Evolutionary conservation across 2,888 invertebrate species (phyloP).

Genomic region (Drosophila anomalata): DNA sequence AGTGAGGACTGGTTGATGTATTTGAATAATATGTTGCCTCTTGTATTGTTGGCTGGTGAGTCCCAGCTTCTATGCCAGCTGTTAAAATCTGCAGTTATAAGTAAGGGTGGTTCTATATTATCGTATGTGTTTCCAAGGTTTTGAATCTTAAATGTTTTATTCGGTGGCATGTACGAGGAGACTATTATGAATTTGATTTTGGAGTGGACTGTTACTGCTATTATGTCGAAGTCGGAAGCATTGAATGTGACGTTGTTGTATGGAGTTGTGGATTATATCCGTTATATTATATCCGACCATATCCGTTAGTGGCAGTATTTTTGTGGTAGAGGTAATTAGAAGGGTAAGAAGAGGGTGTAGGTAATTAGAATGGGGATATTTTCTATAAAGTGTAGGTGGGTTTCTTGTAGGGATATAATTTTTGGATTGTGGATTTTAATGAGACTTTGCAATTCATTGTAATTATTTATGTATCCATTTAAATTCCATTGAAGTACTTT

Average conservation of each 20-base stretch:
- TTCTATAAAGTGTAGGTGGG: slow-evolving; percentile 15
- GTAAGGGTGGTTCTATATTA: slow-evolving; percentile 7
- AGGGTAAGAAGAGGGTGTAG: slow-evolving; percentile 11
- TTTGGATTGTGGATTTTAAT: slow-evolving; percentile 24
- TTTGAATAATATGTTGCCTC: not conserved
- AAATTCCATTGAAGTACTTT: slow-evolving; percentile 21
- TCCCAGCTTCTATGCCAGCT: slow-evolving; percentile 8
- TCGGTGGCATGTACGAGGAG: slow-evolving; percentile 27
- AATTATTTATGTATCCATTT: slow-evolving; percentile 20
- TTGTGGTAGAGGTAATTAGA: slow-evolving; percentile 18
- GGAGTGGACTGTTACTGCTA: slow-evolving; percentile 19
- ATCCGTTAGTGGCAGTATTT: slow-evolving; percentile 1
- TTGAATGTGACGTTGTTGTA: slow-evolving; percentile 1
- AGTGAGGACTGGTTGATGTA: slow-evolving; percentile 4
- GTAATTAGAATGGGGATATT: slow-evolving; percentile 21
- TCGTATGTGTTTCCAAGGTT: not conserved
- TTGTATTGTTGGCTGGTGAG: slow-evolving; percentile 4
- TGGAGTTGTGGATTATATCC: slow-evolving; percentile 6
- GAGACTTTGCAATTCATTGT: slow-evolving; percentile 13
- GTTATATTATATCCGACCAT: not conserved
- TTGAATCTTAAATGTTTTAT: slow-evolving; percentile 1
- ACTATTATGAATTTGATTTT: slow-evolving; percentile 25
- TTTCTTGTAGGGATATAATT: slow-evolving; percentile 26
- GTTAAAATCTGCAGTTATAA: slow-evolving; percentile 6
- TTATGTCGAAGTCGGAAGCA: slow-evolving; percentile 11